A percentile compares a stretch with the other conserved stretches of the same genome.
Conservation (phyloP, 1,140 invertebrate genomes). For the Orussus abietinus region DNA sequence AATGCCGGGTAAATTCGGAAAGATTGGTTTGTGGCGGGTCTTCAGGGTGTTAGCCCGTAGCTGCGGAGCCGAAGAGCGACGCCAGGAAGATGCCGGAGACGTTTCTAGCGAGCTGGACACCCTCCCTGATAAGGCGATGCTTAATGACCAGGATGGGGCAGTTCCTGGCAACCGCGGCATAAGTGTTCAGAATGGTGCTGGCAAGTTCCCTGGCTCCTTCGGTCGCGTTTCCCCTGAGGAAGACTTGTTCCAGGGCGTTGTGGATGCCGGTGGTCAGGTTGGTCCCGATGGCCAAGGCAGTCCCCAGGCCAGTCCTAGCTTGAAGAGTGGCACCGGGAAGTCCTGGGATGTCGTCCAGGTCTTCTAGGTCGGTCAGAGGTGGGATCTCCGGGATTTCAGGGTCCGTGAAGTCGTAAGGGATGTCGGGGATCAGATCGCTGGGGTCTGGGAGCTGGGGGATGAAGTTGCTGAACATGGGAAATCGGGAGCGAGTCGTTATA, state of each 20-base stretch:
- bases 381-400: conserved; percentile 1
- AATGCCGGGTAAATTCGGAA: neutral
- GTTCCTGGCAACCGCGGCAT: conserved; percentile 18
- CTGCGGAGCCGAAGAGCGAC: too few relatives aligned
- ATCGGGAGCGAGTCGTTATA: too few relatives aligned
- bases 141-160: conserved; percentile 22
- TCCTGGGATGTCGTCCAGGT: conserved; percentile 14
- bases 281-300: conserved; percentile 15
- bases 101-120: conserved; percentile 16
- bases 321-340: conserved; percentile 10
- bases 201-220: conserved; percentile 15
- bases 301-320: conserved; percentile 14
- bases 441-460: conserved; percentile 9
- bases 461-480: conserved; percentile 3
- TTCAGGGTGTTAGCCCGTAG: too few relatives aligned
- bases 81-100: too few relatives aligned
- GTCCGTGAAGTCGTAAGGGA: too few relatives aligned
- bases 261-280: conserved; percentile 29
- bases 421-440: neutral
- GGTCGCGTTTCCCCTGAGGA: conserved; percentile 26
- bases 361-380: neutral
- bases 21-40: neutral
- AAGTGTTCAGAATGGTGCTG: conserved; percentile 21
- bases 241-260: conserved; percentile 25
- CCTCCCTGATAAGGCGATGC: conserved; percentile 20